A percentile compares a stretch with the other conserved stretches of the same genome.
Conservation (phyloP, 2,797 vertebrate genomes). For the Eupleurogrammus muticus region DNA sequence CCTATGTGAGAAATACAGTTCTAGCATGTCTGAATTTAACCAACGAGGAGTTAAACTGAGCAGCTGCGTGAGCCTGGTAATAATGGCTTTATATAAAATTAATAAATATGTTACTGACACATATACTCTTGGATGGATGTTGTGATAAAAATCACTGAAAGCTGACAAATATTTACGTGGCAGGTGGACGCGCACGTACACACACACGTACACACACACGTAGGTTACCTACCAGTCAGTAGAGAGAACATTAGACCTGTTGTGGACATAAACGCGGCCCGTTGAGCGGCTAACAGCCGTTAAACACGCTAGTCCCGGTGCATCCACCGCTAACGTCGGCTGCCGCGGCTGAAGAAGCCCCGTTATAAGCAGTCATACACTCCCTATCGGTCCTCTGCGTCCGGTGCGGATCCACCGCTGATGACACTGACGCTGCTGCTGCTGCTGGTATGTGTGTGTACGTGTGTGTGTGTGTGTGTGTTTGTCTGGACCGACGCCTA, state of each 20-base stretch:
- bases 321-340: constrained; percentile 1
- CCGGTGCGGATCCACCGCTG: constrained; percentile 44
- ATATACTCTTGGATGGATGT: neutral
- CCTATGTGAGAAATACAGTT: too few species aligned
- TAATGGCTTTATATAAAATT: too few species aligned
- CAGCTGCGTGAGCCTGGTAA: too few species aligned
- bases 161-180: neutral
- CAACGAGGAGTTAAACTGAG: too few species aligned
- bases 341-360: constrained; percentile 9
- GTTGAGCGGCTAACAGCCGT: neutral
- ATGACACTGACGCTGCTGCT: constrained; percentile 37
- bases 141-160: neutral
- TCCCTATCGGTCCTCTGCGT: constrained; percentile 33
- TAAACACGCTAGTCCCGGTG: neutral
- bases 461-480: neutral
- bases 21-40: too few species aligned
- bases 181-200: constrained; percentile 16
- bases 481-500: constrained; percentile 53
- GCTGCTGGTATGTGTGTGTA: too few species aligned
- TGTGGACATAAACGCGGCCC: neutral
- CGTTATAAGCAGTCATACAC: constrained; percentile 3
- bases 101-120: neutral
- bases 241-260: constrained; percentile 2
- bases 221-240: constrained; percentile 48
- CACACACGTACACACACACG: neutral